A percentile compares a stretch with the other conserved stretches of the same genome.
Evolutionary conservation across 2,888 invertebrate species (phyloP).

Genomic region (Drosophila putrida): DNA sequence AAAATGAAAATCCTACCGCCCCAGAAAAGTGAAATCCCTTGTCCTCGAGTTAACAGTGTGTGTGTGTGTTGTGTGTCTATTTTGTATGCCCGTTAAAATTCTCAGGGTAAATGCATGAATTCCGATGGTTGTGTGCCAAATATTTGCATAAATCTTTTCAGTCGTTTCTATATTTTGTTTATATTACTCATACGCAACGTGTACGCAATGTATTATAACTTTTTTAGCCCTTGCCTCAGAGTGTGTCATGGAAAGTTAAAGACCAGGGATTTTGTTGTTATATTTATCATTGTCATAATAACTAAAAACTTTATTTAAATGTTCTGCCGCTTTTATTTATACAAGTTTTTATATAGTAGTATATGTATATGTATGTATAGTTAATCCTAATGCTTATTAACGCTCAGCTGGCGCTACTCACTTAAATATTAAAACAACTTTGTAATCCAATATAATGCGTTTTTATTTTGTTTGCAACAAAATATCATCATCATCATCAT

Average conservation of each 20-base stretch:
- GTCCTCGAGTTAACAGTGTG: constrained; percentile 15
- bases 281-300: constrained; percentile 78
- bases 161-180: constrained; percentile 41
- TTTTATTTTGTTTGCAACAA: constrained; percentile 72
- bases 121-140: constrained; percentile 62
- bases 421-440: constrained; percentile 79
- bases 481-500: constrained; percentile 45
- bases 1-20: constrained; percentile 62
- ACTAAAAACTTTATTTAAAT: constrained; percentile 77
- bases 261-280: constrained; percentile 30
- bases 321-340: constrained; percentile 56
- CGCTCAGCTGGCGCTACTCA: constrained; percentile 71
- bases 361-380: constrained; percentile 13
- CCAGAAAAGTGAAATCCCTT: constrained; percentile 29
- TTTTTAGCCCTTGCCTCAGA: constrained; percentile 32
- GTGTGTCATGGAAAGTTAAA: constrained; percentile 20
- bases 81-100: constrained; percentile 74
- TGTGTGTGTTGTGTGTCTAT: constrained; percentile 31
- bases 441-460: constrained; percentile 71
- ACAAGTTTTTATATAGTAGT: constrained; percentile 32
- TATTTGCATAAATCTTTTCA: constrained; percentile 76
- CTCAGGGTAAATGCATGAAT: constrained; percentile 70
- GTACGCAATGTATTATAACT: constrained; percentile 56
- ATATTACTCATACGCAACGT: constrained; percentile 59
- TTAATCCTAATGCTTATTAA: constrained; percentile 70